Conservation (phyloP, 2,113 vertebrate genomes). For the Tringa solitaria region DNA sequence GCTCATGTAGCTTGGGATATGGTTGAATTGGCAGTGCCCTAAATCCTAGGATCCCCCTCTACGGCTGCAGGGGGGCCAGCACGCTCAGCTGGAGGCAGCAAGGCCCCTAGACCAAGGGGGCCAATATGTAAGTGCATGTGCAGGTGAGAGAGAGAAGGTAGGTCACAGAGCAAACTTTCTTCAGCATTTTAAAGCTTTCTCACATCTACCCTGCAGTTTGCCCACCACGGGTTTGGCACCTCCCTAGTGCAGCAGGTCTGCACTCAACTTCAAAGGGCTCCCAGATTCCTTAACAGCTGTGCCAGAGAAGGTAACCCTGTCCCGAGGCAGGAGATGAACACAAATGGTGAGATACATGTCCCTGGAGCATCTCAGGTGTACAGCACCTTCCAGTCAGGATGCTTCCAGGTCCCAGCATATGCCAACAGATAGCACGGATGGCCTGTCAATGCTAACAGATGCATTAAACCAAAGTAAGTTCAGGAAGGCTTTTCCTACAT, state of each 20-base stretch:
- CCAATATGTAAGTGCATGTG: fast-evolving
- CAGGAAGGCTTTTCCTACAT: neutral
- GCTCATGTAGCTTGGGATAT: fast-evolving
- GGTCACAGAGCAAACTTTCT: neutral
- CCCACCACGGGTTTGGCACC: neutral
- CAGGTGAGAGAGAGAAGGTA: neutral
- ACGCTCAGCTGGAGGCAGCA: neutral
- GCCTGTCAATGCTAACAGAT: neutral
- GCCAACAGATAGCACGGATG: neutral
- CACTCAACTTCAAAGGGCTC: neutral
- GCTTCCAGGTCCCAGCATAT: neutral
- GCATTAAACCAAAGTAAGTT: neutral
- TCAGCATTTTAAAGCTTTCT: neutral
- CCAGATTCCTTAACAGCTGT: neutral
- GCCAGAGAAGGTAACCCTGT: neutral
- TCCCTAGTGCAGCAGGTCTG: neutral
- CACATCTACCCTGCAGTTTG: neutral
- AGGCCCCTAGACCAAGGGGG: neutral
- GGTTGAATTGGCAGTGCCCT: neutral
- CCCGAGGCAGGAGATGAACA: neutral
- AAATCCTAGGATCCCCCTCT: too few relatives aligned
- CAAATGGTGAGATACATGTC: neutral
- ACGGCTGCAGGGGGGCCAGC: fast-evolving
- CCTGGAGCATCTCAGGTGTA: fast-evolving
- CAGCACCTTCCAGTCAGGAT: neutral